Conservation (phyloP, 1,140 invertebrate species). For the Drosophila punjabiensis region DNA sequence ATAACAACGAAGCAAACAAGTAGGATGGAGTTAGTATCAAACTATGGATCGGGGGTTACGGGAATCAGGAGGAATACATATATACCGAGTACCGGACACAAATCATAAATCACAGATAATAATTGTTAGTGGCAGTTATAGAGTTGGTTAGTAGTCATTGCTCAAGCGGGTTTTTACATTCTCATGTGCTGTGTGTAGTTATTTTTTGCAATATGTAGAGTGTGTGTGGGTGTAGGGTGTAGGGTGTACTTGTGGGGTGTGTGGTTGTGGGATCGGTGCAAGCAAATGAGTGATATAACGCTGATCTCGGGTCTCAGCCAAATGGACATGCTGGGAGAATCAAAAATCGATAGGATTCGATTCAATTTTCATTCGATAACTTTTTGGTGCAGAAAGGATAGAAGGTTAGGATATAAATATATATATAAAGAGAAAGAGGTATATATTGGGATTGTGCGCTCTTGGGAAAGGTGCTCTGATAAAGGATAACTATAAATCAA, state of each 20-base stretch:
- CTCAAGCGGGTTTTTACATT: slow-evolving; percentile 54
- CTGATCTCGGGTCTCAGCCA: slow-evolving; percentile 25
- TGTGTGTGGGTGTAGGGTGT: slow-evolving; percentile 15
- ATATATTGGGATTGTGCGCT: slow-evolving; percentile 47
- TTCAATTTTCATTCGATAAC: slow-evolving; percentile 32
- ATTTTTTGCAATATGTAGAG: slow-evolving; percentile 46
- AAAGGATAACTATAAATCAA: slow-evolving; percentile 32
- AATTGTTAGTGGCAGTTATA: slow-evolving; percentile 38
- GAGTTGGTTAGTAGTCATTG: slow-evolving; percentile 67
- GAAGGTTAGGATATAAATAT: slow-evolving; percentile 34
- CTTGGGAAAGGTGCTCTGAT: slow-evolving; percentile 39
- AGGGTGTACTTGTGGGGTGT: slow-evolving; percentile 21
- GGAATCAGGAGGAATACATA: slow-evolving; percentile 28
- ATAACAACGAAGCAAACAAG: slow-evolving; percentile 57
- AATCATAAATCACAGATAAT: slow-evolving; percentile 33
- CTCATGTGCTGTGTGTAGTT: slow-evolving; percentile 65
- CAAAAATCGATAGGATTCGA: slow-evolving; percentile 1
- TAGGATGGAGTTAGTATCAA: slow-evolving; percentile 36
- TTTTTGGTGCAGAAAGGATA: slow-evolving; percentile 32
- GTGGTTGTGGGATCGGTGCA: slow-evolving; percentile 44
- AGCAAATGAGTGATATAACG: slow-evolving; percentile 60
- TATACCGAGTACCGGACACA: slow-evolving; percentile 22
- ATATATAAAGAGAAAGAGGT: slow-evolving; percentile 20
- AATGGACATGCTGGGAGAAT: slow-evolving; percentile 2
- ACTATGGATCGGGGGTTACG: slow-evolving; percentile 25